These are phyloP conservation scores for Pheosia gnoma DNA, from an alignment of 2,888 invertebrate genomes.

Conservation along the genomic window DNA sequence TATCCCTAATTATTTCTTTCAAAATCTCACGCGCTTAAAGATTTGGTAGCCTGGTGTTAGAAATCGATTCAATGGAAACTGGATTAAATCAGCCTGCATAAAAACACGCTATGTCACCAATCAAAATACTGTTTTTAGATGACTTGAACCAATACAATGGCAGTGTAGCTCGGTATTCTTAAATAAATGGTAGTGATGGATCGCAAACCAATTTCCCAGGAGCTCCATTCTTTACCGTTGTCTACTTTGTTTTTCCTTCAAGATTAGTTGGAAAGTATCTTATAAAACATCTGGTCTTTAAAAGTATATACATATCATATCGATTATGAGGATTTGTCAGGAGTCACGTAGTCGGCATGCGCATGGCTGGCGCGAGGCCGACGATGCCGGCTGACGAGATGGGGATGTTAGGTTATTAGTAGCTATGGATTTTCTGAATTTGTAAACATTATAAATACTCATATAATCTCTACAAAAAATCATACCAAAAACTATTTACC, in stretches of 20 bases:
- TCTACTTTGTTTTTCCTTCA: background rate
- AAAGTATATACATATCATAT: constrained; percentile 8
- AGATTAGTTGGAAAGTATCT: background rate
- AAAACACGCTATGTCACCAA: too few relatives aligned
- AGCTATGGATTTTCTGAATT: background rate
- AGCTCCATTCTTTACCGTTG: constrained; percentile 1
- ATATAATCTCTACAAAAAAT: background rate
- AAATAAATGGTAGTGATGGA: background rate
- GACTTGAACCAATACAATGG: background rate
- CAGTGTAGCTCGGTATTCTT: background rate
- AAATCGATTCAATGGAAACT: too few relatives aligned
- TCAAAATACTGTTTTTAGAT: too few relatives aligned
- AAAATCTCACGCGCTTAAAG: too few relatives aligned
- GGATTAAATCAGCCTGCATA: too few relatives aligned
- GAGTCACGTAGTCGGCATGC: constrained; percentile 27
- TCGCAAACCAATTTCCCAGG: constrained; percentile 3
- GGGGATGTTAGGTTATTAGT: background rate
- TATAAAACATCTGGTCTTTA: background rate
- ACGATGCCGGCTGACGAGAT: background rate
- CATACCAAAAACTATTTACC: background rate
- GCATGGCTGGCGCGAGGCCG: constrained; percentile 24
- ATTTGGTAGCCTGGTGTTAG: too few relatives aligned
- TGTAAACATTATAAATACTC: too few relatives aligned
- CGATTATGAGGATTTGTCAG: constrained; percentile 18
- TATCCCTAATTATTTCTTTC: too few relatives aligned